A percentile compares a stretch with the other conserved stretches of the same genome.
phyloP scores from a whole-genome alignment of 1,140 invertebrate species.

The Drosophila bocki region DNA sequence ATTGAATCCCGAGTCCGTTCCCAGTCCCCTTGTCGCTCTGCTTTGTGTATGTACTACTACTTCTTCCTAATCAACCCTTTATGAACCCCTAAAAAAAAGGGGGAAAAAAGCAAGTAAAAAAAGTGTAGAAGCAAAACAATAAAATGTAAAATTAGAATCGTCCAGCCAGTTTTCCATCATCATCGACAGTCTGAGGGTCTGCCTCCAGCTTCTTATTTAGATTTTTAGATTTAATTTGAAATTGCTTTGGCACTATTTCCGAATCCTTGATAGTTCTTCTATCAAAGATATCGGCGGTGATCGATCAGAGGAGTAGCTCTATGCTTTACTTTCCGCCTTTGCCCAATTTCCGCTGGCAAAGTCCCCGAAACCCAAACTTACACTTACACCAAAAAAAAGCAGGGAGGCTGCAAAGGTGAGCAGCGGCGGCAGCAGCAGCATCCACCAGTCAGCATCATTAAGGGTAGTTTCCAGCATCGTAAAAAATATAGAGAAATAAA shows the following conservation, averaged over 20 bases:
- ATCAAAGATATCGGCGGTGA: slow-evolving; percentile 6
- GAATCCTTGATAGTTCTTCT: background rate
- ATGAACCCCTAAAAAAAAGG: slow-evolving; percentile 73
- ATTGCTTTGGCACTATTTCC: background rate
- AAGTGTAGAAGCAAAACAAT: slow-evolving; percentile 60
- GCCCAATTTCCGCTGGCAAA: slow-evolving; percentile 11
- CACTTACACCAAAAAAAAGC: slow-evolving; percentile 10
- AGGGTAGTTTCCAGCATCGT: slow-evolving; percentile 80
- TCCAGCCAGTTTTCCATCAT: slow-evolving; percentile 48
- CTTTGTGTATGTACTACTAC: slow-evolving; percentile 31
- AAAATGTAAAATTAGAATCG: slow-evolving; percentile 79
- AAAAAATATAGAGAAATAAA: slow-evolving; percentile 83
- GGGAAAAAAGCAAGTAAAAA: slow-evolving; percentile 17
- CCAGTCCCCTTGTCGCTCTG: background rate
- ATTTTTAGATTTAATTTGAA: background rate
- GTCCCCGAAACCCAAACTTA: slow-evolving; percentile 6
- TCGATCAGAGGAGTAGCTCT: slow-evolving; percentile 1
- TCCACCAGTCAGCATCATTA: slow-evolving; percentile 74
- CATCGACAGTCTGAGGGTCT: slow-evolving; percentile 20
- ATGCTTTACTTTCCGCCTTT: slow-evolving; percentile 2
- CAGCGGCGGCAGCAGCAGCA: slow-evolving; percentile 26
- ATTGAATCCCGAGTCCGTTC: slow-evolving; percentile 30
- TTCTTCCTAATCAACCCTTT: slow-evolving; percentile 76
- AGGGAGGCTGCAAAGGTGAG: slow-evolving; percentile 14
- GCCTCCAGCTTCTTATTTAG: slow-evolving; percentile 7